These are phyloP conservation scores for Corbicula japonica DNA, from an alignment of 2,888 invertebrate genomes.

Conservation along the genomic window DNA sequence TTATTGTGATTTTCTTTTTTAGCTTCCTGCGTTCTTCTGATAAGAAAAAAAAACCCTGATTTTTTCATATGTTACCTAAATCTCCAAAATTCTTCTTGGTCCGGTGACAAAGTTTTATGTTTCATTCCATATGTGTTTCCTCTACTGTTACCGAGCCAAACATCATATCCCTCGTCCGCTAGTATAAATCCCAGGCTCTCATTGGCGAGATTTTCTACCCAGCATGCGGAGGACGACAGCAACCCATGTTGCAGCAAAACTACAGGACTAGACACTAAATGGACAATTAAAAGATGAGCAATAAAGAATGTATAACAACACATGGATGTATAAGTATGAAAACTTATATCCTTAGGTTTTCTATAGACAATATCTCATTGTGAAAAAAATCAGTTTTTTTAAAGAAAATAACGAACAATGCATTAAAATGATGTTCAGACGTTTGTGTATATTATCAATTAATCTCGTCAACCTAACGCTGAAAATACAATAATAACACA, in stretches of 20 bases:
- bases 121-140: slow-evolving; percentile 92
- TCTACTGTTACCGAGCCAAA: slow-evolving; percentile 94
- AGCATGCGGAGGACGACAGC: slow-evolving; percentile 92
- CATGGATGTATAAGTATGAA: neutral
- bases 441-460: neutral
- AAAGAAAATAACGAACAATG: neutral
- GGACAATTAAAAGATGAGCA: neutral
- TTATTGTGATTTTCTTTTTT: no score
- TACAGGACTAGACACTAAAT: slow-evolving; percentile 69
- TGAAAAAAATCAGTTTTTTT: neutral
- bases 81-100: slow-evolving; percentile 90
- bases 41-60: no score
- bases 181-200: slow-evolving; percentile 89
- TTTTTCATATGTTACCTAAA: no score
- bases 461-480: neutral
- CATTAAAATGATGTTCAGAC: neutral
- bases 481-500: neutral
- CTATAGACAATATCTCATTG: neutral
- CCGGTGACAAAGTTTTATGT: slow-evolving; percentile 88
- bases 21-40: no score
- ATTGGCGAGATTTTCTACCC: slow-evolving; percentile 91
- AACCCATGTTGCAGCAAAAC: slow-evolving; percentile 89
- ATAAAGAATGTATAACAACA: neutral
- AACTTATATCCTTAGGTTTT: neutral
- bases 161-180: slow-evolving; percentile 89